These are phyloP conservation scores for Pygoscelis antarcticus DNA, from an alignment of 2,113 vertebrate species.

Conservation along the genomic window DNA sequence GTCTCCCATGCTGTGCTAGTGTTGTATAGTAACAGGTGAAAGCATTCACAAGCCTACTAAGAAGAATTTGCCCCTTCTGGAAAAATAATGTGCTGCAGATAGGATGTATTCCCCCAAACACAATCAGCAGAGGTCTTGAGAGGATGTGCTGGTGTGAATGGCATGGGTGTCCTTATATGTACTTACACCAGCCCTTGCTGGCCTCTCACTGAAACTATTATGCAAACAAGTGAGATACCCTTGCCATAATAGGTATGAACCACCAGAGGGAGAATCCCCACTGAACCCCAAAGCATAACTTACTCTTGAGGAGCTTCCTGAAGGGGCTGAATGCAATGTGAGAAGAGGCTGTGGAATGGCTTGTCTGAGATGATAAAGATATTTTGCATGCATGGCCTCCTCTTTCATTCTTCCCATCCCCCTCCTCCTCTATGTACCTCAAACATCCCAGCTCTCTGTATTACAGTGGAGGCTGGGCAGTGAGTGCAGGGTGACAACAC, in stretches of 20 bases:
- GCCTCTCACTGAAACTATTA: fast-evolving
- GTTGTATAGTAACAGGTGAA: background rate
- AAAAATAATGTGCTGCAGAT: too few species aligned
- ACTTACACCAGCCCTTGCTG: background rate
- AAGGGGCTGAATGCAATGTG: background rate
- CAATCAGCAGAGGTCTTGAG: background rate
- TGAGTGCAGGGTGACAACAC: background rate
- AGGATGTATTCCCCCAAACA: background rate
- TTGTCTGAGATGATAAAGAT: background rate
- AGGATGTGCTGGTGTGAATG: background rate
- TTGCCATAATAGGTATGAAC: background rate
- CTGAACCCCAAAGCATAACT: background rate
- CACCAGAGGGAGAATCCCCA: background rate
- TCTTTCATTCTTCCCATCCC: background rate
- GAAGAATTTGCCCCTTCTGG: background rate
- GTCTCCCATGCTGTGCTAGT: background rate
- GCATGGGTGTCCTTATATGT: background rate
- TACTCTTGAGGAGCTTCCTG: background rate
- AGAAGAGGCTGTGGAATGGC: background rate
- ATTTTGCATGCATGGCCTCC: background rate
- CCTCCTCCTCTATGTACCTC: background rate
- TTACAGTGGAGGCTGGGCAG: background rate
- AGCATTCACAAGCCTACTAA: background rate
- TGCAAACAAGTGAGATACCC: background rate
- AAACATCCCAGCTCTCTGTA: too few species aligned